Percentiles rank a stretch among this genome's conserved stretches.
These are phyloP conservation scores for Percopsis omiscomaycus DNA, from an alignment of 2,797 vertebrate genomes.

Conservation along the genomic window DNA sequence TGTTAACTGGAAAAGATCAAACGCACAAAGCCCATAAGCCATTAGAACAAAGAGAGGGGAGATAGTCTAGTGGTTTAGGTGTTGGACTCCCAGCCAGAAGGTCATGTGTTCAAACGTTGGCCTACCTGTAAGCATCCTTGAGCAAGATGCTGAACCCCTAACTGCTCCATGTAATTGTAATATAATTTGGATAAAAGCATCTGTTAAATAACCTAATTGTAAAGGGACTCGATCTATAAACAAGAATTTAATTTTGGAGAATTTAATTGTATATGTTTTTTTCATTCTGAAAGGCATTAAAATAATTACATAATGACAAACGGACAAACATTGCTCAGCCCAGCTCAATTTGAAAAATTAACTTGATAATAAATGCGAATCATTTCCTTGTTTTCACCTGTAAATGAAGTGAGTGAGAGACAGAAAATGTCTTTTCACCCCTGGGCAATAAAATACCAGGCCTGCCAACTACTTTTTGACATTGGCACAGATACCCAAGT, in stretches of 20 bases:
- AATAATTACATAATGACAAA: slow-evolving; percentile 34
- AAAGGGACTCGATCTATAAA: no score
- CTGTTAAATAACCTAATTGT: no score
- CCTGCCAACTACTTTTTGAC: slow-evolving; percentile 62
- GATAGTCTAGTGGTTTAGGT: no score
- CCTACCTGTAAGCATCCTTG: no score
- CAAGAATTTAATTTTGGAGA: no score
- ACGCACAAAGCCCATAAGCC: slow-evolving; percentile 32
- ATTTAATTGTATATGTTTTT: no score
- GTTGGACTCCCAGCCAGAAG: no score
- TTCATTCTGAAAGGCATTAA: slow-evolving; percentile 20
- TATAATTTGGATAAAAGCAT: no score
- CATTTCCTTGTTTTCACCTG: slow-evolving; percentile 55
- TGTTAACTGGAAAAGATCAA: slow-evolving; percentile 52
- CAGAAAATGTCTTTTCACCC: slow-evolving; percentile 61
- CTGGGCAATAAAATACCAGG: slow-evolving; percentile 48
- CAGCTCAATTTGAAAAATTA: slow-evolving; percentile 58
- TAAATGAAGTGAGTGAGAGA: slow-evolving; percentile 63
- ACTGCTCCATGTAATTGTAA: no score
- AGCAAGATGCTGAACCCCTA: no score
- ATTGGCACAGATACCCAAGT: slow-evolving; percentile 64
- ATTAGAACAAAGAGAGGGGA: slow-evolving; percentile 26
- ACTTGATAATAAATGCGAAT: slow-evolving; percentile 57
- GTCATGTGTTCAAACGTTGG: no score
- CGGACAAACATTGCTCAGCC: slow-evolving; percentile 39